A percentile compares a stretch with the other conserved stretches of the same genome.
Evolutionary conservation across 2,113 vertebrate genomes (phyloP).

Genomic region (Cairina moschata): DNA sequence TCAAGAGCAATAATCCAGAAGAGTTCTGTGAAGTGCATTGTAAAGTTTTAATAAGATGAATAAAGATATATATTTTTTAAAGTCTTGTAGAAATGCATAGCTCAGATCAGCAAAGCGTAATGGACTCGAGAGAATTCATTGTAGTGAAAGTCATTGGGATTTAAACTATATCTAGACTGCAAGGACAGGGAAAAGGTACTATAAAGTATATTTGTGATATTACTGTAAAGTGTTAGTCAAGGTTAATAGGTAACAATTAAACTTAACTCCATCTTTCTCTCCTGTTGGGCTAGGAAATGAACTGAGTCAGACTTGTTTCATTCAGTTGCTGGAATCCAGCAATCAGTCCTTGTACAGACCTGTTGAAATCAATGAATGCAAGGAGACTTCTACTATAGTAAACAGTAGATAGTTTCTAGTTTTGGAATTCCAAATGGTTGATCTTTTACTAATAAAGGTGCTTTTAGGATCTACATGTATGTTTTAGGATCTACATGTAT

Average conservation of each 20-base stretch:
- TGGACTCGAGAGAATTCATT: background rate
- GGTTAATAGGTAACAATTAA: slow-evolving; percentile 25
- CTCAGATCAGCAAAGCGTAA: slow-evolving; percentile 5
- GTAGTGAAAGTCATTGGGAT: slow-evolving; percentile 6
- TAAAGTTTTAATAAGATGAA: background rate
- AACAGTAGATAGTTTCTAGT: background rate
- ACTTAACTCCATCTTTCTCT: background rate
- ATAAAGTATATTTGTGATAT: background rate
- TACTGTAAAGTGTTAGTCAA: background rate
- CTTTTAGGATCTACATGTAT: background rate
- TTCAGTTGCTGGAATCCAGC: background rate
- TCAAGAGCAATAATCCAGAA: background rate
- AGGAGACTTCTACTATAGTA: background rate
- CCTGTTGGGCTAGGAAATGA: background rate
- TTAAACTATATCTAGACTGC: background rate
- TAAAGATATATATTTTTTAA: background rate
- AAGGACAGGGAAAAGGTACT: background rate
- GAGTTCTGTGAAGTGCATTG: background rate
- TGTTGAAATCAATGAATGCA: background rate
- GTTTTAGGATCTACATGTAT: background rate
- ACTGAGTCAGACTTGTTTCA: background rate
- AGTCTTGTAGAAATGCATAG: background rate
- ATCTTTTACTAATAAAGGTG: background rate
- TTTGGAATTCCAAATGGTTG: background rate
- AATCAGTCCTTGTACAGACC: background rate